Evolutionary conservation across 2,113 vertebrate genomes (phyloP).

Genomic region (Dicentrarchus labrax): DNA sequence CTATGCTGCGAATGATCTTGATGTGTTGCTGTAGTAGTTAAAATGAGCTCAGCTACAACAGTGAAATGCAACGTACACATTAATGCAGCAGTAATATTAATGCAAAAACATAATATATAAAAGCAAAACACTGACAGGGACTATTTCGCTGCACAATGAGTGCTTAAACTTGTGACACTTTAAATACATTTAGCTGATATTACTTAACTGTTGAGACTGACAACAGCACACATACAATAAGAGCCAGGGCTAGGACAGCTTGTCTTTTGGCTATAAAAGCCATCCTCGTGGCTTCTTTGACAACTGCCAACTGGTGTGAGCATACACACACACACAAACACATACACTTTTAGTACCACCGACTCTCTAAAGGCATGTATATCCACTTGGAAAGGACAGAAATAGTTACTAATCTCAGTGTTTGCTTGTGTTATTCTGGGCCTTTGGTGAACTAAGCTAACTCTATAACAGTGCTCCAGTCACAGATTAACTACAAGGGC

Average conservation of each 20-base stretch:
- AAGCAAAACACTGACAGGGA: too few relatives aligned
- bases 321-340: not conserved
- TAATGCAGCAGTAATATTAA: too few relatives aligned
- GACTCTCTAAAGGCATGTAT: conserved; percentile 32
- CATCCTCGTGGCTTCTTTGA: conserved; percentile 19
- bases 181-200: too few relatives aligned
- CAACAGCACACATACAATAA: conserved; percentile 29
- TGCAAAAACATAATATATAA: too few relatives aligned
- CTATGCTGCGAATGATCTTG: too few relatives aligned
- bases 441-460: conserved; percentile 38
- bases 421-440: conserved; percentile 68
- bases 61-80: too few relatives aligned
- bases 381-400: conserved; percentile 54
- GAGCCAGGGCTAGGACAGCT: conserved; percentile 21
- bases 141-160: too few relatives aligned
- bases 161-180: too few relatives aligned
- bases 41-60: too few relatives aligned
- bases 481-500: conserved; percentile 63
- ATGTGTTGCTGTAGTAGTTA: too few relatives aligned
- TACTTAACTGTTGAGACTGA: not conserved
- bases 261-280: conserved; percentile 31
- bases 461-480: conserved; percentile 45
- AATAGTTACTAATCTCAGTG: conserved; percentile 73
- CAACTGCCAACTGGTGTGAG: not conserved
- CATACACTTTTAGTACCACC: conserved; percentile 12